Conservation (phyloP, 2,113 vertebrate genomes). For the Syngnathus scovelli region DNA sequence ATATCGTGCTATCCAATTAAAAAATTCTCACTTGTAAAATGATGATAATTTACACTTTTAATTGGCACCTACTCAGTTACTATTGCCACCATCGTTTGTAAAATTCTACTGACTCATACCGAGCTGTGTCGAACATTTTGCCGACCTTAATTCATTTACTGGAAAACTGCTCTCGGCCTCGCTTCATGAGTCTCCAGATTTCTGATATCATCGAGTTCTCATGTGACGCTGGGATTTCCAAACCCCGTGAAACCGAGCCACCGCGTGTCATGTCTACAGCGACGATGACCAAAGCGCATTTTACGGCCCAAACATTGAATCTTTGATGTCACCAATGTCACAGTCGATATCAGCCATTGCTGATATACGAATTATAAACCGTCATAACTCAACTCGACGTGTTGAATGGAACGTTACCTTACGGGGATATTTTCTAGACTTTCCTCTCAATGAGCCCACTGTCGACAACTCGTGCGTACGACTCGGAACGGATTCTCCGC, state of each 20-base stretch:
- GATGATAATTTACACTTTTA: not conserved
- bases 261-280: slow-evolving; percentile 36
- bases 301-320: slow-evolving; percentile 31
- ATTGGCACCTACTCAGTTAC: not conserved
- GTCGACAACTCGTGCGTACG: slow-evolving; percentile 5
- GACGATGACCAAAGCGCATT: slow-evolving; percentile 43
- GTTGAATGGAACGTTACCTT: slow-evolving; percentile 17
- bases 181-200: not conserved
- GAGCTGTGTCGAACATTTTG: not conserved
- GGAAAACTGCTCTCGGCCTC: not conserved
- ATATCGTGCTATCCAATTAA: not conserved
- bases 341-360: no score
- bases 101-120: not conserved
- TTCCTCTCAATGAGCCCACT: slow-evolving; percentile 6
- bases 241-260: slow-evolving; percentile 44
- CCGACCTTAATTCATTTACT: not conserved
- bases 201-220: slow-evolving; percentile 36
- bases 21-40: not conserved
- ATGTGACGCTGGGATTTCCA: slow-evolving; percentile 34
- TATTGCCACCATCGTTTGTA: not conserved
- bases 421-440: not conserved
- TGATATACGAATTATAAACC: not conserved
- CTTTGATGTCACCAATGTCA: not conserved
- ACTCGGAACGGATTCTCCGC: slow-evolving; percentile 32
- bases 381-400: not conserved